Percentiles rank a stretch among this genome's conserved stretches.
Conservation (phyloP, 2,797 vertebrate genomes). For the Synaphobranchus kaupii region DNA sequence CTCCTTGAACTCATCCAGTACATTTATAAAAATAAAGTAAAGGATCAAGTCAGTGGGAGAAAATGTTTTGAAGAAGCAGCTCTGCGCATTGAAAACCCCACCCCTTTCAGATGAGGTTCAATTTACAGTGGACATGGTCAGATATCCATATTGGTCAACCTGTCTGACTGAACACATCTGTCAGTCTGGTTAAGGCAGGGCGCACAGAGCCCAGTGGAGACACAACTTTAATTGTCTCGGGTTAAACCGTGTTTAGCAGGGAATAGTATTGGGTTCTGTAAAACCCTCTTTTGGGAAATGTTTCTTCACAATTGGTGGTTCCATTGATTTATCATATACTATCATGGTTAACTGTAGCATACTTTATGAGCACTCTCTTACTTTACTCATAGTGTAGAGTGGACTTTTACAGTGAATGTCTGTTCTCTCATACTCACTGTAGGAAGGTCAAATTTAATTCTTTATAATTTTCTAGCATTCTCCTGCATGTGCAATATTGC, state of each 20-base stretch:
- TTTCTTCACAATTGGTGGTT: not conserved
- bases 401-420: conserved; percentile 37
- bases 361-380: not conserved
- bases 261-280: not conserved
- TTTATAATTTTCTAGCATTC: conserved; percentile 38
- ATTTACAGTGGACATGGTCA: too few species aligned
- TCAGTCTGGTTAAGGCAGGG: too few species aligned
- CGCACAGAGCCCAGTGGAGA: too few species aligned
- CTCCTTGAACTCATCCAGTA: too few species aligned
- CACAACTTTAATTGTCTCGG: not conserved
- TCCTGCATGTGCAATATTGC: conserved; percentile 60
- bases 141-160: too few species aligned
- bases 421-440: conserved; percentile 50
- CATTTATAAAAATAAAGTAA: too few species aligned
- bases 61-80: too few species aligned
- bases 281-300: not conserved
- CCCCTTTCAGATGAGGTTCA: too few species aligned
- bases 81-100: too few species aligned
- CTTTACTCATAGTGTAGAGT: not conserved
- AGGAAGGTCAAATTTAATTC: conserved; percentile 44
- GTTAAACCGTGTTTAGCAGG: not conserved
- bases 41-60: too few species aligned
- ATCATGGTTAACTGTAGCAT: not conserved
- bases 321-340: not conserved
- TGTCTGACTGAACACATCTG: too few species aligned